Base-by-base conservation (phyloP, 2,113 vertebrate genomes). In the Corythoichthys intestinalis region DNA sequence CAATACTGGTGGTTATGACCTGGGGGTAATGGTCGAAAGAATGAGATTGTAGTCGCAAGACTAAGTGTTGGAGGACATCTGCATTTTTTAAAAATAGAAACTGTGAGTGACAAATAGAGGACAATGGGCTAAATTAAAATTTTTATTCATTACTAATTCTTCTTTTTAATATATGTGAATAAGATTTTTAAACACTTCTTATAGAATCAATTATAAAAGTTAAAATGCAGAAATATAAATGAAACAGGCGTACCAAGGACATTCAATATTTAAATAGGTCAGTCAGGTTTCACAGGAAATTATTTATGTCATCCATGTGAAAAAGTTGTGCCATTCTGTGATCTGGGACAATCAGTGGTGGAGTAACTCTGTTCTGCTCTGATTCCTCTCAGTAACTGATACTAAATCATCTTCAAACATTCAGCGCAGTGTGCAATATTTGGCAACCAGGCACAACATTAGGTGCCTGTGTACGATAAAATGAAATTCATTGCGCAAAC, bases 321-420 rank as follows among this genome's bases (percentile, higher is more conserved):
- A 50, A 39, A 54, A 41, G 52, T 12, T 62, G 63, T 59, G 34
- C 37, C 46, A 50, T 67, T 61, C 54, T 54, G 9, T 59, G 49
- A 63, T 50, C 20, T 58, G 50, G 38, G 15, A 49, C 69, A 46
- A 28, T 48, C 20, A 76, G 28, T 15, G 37, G 72, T 15, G 63
- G n/a, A 39, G n/a, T 9, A 6, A 34, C 50, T 57, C 12, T 38
- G 59, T n/a, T 66, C 70, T 72, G 59, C 50, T 50, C 17, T 53
- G 41, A 11, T 62, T 62, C 17, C 11, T 9, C 56, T 52, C 52
- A 13, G 14, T 65, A 49, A 67, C 67, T 65, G 37, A 20, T n/a
- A 44, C 10, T 5, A 5, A 20, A 52, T 6, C 14, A 58, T 2
- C 28, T 68, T 62, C 17, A 37, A 47, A 61, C 69, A 28, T 9